These are phyloP conservation scores for Trimorus sp. DNA, from an alignment of 2,888 invertebrate species.

Conservation along the genomic window DNA sequence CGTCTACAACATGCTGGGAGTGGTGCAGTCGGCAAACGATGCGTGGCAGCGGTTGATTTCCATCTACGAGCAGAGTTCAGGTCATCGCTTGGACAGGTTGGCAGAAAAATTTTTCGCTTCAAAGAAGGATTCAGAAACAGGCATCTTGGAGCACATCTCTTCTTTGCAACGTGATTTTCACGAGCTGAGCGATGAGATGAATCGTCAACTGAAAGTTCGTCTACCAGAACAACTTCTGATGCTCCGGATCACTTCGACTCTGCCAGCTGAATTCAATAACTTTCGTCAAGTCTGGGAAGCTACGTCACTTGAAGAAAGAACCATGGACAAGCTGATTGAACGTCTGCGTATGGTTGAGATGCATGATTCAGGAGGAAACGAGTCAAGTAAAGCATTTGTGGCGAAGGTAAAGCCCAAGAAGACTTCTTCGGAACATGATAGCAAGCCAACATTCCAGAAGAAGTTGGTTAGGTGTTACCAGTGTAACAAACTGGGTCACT, in stretches of 20 bases:
- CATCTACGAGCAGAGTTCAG: slow-evolving; percentile 31
- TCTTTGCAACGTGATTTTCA: slow-evolving; percentile 17
- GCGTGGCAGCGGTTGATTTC: slow-evolving; percentile 24
- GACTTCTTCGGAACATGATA: neutral
- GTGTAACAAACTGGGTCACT: slow-evolving; percentile 27
- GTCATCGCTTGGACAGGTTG: slow-evolving; percentile 25
- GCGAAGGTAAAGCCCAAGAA: slow-evolving; percentile 16
- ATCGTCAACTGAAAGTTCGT: slow-evolving; percentile 20
- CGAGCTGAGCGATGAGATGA: slow-evolving; percentile 37
- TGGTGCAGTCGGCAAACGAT: slow-evolving; percentile 21
- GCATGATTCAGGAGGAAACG: slow-evolving; percentile 27
- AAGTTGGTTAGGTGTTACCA: slow-evolving; percentile 12
- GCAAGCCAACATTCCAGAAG: too few relatives aligned
- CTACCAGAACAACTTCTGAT: slow-evolving; percentile 30
- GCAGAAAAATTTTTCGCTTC: slow-evolving; percentile 28
- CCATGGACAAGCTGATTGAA: slow-evolving; percentile 29
- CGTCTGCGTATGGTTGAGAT: slow-evolving; percentile 32
- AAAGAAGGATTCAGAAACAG: slow-evolving; percentile 19
- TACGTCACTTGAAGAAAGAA: slow-evolving; percentile 18
- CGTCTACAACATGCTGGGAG: slow-evolving; percentile 27
- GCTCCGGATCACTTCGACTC: slow-evolving; percentile 24
- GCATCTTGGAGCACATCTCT: slow-evolving; percentile 27
- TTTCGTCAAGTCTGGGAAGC: slow-evolving; percentile 31
- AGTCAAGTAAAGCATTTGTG: slow-evolving; percentile 10
- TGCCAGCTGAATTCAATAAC: slow-evolving; percentile 27